These are phyloP conservation scores for Agrilus planipennis DNA, from an alignment of 1,140 invertebrate genomes.

Conservation along the genomic window DNA sequence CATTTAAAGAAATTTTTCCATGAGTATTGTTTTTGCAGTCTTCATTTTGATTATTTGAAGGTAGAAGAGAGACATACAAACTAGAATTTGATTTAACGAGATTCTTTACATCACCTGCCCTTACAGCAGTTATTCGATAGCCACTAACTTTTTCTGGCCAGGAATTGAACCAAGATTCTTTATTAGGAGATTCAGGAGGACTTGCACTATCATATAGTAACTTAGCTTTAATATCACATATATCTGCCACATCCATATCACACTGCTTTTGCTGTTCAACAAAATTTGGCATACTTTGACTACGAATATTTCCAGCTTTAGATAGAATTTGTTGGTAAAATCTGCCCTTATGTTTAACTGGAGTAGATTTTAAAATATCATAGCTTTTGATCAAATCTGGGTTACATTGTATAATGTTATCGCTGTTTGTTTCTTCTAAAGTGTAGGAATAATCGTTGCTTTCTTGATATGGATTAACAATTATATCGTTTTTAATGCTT, in stretches of 20 bases:
- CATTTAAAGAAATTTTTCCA: constrained; percentile 32
- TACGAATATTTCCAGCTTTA: constrained; percentile 15
- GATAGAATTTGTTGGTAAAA: constrained; percentile 15
- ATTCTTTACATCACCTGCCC: no score
- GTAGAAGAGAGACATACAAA: neutral
- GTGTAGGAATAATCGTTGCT: no score
- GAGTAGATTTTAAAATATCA: constrained; percentile 12
- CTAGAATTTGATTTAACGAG: neutral
- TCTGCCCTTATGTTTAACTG: constrained; percentile 18
- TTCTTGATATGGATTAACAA: no score
- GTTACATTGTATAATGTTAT: constrained; percentile 15
- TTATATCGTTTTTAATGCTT: no score
- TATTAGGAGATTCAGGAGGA: constrained; percentile 12
- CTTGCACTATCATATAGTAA: constrained; percentile 15
- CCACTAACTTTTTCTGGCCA: constrained; percentile 33
- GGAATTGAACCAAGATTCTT: constrained; percentile 31
- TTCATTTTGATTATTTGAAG: constrained; percentile 9
- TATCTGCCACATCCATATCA: constrained; percentile 11
- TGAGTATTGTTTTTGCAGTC: constrained; percentile 11
- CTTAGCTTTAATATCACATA: constrained; percentile 15
- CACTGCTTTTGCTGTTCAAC: constrained; percentile 13
- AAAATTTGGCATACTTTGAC: constrained; percentile 21
- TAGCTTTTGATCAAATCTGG: constrained; percentile 11
- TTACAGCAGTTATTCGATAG: no score
- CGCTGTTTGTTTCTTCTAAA: no score